These are phyloP conservation scores for Strigops habroptila DNA, from an alignment of 2,113 vertebrate genomes.

Conservation along the genomic window DNA sequence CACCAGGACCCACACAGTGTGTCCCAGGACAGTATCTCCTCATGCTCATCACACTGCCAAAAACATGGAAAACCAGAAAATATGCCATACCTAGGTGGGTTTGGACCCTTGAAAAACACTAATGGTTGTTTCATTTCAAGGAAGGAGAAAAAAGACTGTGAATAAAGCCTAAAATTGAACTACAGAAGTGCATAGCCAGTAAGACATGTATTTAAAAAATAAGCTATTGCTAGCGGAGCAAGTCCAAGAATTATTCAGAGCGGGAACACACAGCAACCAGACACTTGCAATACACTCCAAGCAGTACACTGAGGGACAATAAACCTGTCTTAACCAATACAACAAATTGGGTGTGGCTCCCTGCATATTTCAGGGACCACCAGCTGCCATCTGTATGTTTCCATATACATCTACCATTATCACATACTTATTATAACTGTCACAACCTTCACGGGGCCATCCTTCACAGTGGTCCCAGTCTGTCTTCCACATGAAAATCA, in stretches of 20 bases:
- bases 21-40: neutral
- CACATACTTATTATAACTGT: neutral
- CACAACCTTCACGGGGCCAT: neutral
- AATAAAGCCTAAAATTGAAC: neutral
- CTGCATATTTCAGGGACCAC: neutral
- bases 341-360: neutral
- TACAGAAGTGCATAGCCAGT: neutral
- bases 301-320: neutral
- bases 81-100: accelerated
- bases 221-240: neutral
- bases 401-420: conserved; percentile 11
- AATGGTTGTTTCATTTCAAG: neutral
- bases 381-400: conserved; percentile 5
- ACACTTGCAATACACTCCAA: accelerated
- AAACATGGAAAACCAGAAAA: neutral
- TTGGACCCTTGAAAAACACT: neutral
- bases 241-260: neutral
- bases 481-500: neutral
- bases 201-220: neutral
- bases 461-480: neutral
- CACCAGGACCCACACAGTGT: accelerated
- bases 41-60: neutral
- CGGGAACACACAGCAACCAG: neutral
- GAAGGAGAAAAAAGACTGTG: neutral
- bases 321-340: neutral